phyloP scores from a whole-genome alignment of 1,140 invertebrate species.

The Musca domestica region DNA sequence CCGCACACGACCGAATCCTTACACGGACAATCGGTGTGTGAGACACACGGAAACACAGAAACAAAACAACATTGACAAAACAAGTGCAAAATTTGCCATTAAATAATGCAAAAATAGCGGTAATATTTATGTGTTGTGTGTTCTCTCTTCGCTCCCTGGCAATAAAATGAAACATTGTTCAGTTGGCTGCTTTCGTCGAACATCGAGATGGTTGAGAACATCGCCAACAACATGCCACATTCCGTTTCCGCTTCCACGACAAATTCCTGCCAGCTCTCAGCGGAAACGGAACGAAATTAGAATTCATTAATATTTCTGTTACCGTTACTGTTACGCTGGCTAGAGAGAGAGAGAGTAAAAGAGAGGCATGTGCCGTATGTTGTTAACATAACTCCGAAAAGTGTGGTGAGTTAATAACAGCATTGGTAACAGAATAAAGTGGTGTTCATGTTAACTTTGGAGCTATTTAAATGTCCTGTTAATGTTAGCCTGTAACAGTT shows the following conservation, averaged over 20 bases:
- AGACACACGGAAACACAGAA: background rate
- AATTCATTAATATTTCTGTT: background rate
- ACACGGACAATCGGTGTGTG: too few species aligned
- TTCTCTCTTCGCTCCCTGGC: background rate
- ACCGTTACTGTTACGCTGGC: too few species aligned
- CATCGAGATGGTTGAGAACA: background rate
- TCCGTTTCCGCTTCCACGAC: background rate
- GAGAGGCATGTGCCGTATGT: too few species aligned
- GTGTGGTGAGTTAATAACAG: too few species aligned
- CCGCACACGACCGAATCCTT: too few species aligned
- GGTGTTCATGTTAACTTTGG: too few species aligned
- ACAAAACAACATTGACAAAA: slow-evolving; percentile 2
- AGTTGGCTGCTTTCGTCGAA: background rate
- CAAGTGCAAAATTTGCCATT: slow-evolving; percentile 17
- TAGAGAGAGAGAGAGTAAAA: too few species aligned
- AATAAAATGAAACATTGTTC: slow-evolving; percentile 11
- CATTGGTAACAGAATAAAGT: too few species aligned
- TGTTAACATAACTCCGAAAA: too few species aligned
- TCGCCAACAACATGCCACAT: background rate
- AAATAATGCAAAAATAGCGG: slow-evolving; percentile 7
- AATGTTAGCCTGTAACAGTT: too few species aligned
- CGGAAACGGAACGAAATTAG: background rate
- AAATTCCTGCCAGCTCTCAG: background rate
- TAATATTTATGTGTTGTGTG: slow-evolving; percentile 10
- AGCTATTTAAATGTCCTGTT: too few species aligned